Conservation (phyloP, 2,888 invertebrate genomes). For the Drosophila mulleri region DNA sequence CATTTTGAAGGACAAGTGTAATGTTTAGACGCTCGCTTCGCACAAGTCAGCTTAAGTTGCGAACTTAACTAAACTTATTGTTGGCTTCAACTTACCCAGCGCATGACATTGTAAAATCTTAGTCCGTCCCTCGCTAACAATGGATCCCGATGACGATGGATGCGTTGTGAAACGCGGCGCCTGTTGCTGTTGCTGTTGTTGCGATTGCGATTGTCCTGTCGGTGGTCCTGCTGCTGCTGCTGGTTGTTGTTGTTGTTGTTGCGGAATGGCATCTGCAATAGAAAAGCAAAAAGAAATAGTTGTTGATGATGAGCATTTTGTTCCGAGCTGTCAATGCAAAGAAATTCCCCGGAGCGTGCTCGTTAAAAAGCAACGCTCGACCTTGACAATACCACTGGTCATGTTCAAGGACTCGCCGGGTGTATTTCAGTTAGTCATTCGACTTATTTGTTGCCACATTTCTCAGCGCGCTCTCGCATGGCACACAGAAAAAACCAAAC, state of each 20-base stretch:
- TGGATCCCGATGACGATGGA: slow-evolving; percentile 93
- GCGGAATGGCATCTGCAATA: slow-evolving; percentile 55
- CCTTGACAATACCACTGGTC: slow-evolving; percentile 14
- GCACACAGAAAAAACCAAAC: neutral
- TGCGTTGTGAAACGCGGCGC: slow-evolving; percentile 95
- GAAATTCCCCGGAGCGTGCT: slow-evolving; percentile 5
- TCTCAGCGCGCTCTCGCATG: neutral
- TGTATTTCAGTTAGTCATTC: slow-evolving; percentile 2
- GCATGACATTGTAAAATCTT: slow-evolving; percentile 97
- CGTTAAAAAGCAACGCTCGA: slow-evolving; percentile 7
- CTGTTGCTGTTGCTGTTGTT: slow-evolving; percentile 88
- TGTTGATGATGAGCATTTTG: slow-evolving; percentile 38
- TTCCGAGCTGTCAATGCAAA: slow-evolving; percentile 15
- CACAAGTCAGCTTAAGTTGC: slow-evolving; percentile 10
- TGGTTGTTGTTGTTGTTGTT: slow-evolving; percentile 22
- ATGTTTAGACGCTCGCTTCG: slow-evolving; percentile 45
- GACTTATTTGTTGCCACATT: neutral
- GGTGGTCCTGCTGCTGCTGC: neutral
- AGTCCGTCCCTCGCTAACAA: slow-evolving; percentile 94
- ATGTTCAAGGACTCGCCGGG: neutral
- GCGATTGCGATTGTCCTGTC: slow-evolving; percentile 16
- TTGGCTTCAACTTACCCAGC: slow-evolving; percentile 88
- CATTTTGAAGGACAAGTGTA: slow-evolving; percentile 67
- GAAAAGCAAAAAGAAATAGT: neutral
- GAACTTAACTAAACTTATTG: slow-evolving; percentile 38